phyloP scores from a whole-genome alignment of 1,140 invertebrate genomes.

The Drosophila santomea region DNA sequence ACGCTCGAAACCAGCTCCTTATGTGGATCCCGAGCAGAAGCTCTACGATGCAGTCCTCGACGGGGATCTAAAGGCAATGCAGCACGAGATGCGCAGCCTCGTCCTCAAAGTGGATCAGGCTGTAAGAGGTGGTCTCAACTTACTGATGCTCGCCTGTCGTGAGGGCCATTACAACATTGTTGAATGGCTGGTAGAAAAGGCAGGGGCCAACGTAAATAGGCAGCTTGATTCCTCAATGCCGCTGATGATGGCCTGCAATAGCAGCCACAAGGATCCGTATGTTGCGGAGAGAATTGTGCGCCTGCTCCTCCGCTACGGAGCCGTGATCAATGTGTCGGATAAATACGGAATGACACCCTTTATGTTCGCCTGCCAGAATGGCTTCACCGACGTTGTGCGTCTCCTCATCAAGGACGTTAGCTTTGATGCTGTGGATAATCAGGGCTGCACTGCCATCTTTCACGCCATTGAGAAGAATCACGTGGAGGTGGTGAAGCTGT shows the following conservation, averaged over 20 bases:
- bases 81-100: slow-evolving; percentile 57
- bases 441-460: slow-evolving; percentile 85
- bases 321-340: slow-evolving; percentile 82
- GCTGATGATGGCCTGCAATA: slow-evolving; percentile 68
- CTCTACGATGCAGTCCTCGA: slow-evolving; percentile 41
- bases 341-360: slow-evolving; percentile 85
- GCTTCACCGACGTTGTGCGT: slow-evolving; percentile 80
- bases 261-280: slow-evolving; percentile 24
- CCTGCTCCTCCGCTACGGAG: slow-evolving; percentile 57
- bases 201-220: slow-evolving; percentile 61
- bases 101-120: slow-evolving; percentile 34
- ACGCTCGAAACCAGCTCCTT: slow-evolving; percentile 11
- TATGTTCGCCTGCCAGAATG: slow-evolving; percentile 85
- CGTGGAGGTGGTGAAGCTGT: slow-evolving; percentile 80
- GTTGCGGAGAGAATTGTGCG: slow-evolving; percentile 61
- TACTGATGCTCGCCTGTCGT: slow-evolving; percentile 62
- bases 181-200: slow-evolving; percentile 51
- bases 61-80: slow-evolving; percentile 38
- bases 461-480: slow-evolving; percentile 85
- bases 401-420: slow-evolving; percentile 82
- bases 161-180: slow-evolving; percentile 63
- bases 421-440: slow-evolving; percentile 84
- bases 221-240: slow-evolving; percentile 68
- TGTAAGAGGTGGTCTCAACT: slow-evolving; percentile 37
- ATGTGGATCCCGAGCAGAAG: slow-evolving; percentile 39